Percentiles rank a stretch among this genome's conserved stretches.
These are phyloP conservation scores for Halocynthia aurantium DNA, from an alignment of 23 tunicate genomes.

Conservation along the genomic window DNA sequence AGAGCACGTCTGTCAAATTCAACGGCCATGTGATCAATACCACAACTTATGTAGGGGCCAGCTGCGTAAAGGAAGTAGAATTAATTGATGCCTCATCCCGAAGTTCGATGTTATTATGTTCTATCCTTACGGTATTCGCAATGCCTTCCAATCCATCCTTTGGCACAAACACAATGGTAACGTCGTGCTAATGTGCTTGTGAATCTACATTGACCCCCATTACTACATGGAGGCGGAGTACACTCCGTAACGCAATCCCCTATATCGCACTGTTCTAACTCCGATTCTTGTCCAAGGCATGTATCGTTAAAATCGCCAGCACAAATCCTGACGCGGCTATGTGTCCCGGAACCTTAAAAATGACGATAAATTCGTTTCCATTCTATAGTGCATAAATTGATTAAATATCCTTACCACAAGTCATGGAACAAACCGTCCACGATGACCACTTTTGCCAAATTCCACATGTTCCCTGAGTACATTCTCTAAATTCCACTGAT, in stretches of 20 bases:
- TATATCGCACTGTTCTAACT: slow-evolving; percentile 36
- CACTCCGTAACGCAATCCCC: slow-evolving; percentile 60
- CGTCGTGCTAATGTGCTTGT: slow-evolving; percentile 31
- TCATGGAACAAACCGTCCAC: slow-evolving; percentile 47
- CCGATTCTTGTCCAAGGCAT: slow-evolving; percentile 36
- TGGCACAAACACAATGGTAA: slow-evolving; percentile 54
- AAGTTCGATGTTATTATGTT: not conserved
- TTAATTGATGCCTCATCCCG: not conserved
- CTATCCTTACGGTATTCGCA: slow-evolving; percentile 57
- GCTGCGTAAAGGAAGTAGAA: slow-evolving; percentile 16
- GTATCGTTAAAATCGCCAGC: slow-evolving; percentile 66
- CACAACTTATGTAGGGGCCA: slow-evolving; percentile 56
- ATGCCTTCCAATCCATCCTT: slow-evolving; percentile 78
- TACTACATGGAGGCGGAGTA: slow-evolving; percentile 48
- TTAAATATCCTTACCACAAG: slow-evolving; percentile 54
- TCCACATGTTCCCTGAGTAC: slow-evolving; percentile 56
- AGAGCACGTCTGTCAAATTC: slow-evolving; percentile 45
- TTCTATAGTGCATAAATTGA: not conserved
- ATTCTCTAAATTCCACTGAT: slow-evolving; percentile 19
- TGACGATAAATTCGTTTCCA: not conserved
- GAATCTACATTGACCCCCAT: slow-evolving; percentile 47
- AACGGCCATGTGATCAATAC: slow-evolving; percentile 29
- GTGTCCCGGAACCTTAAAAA: slow-evolving; percentile 29
- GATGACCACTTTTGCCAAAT: slow-evolving; percentile 53
- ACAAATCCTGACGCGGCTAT: slow-evolving; percentile 41